Conservation (phyloP, 2,888 invertebrate genomes). For the Tetragonisca angustula region DNA sequence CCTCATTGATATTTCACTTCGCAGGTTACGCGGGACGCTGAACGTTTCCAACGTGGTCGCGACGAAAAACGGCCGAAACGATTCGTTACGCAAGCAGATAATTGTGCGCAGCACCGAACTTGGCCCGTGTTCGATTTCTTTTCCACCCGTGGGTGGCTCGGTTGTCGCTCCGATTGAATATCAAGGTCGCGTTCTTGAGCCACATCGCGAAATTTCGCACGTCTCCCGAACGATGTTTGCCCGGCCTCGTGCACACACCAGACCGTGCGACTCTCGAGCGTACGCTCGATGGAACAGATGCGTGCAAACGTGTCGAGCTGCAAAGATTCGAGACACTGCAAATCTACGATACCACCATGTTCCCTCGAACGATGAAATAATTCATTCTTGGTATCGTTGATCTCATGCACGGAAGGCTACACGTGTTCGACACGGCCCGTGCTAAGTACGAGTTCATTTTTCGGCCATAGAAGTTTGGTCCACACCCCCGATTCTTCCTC, state of each 20-base stretch:
- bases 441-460: not conserved
- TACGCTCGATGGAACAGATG: constrained; percentile 30
- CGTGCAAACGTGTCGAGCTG: not conserved
- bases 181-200: constrained; percentile 58
- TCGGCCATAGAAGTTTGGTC: not conserved
- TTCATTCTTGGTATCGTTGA: constrained; percentile 10
- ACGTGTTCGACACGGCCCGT: too few relatives aligned
- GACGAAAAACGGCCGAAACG: constrained; percentile 1
- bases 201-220: constrained; percentile 42
- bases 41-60: not conserved
- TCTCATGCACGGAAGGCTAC: not conserved
- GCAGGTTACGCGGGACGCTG: not conserved
- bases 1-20: constrained; percentile 15
- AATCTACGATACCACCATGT: not conserved
- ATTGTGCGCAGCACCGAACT: constrained; percentile 17
- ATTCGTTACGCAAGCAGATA: constrained; percentile 23
- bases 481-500: not conserved
- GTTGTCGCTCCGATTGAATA: constrained; percentile 34
- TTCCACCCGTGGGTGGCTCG: constrained; percentile 5
- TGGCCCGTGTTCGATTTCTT: constrained; percentile 42
- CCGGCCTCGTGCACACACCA: not conserved
- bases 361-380: constrained; percentile 27
- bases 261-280: too few relatives aligned
- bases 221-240: constrained; percentile 27
- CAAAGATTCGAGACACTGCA: not conserved